Conservation (phyloP, 2,797 vertebrate species). For the Brachyalestes nurse region DNA sequence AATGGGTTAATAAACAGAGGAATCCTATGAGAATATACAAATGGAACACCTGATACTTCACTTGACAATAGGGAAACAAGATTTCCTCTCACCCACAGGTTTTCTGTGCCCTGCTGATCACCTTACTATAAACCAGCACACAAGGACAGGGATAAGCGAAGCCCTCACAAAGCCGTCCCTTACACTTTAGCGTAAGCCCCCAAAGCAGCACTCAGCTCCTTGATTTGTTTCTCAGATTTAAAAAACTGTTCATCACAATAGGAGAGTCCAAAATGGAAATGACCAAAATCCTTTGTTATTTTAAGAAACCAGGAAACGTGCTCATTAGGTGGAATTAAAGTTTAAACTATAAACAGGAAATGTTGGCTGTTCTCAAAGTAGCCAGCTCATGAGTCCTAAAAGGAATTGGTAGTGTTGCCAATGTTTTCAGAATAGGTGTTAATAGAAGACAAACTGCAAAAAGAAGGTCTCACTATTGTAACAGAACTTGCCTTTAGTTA, state of each 20-base stretch:
- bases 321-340: slow-evolving; percentile 24
- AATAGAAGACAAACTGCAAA: too few species aligned
- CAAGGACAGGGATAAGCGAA: neutral
- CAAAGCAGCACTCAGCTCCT: neutral
- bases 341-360: slow-evolving; percentile 41
- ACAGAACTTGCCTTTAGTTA: too few species aligned
- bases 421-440: too few species aligned
- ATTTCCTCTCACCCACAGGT: slow-evolving; percentile 6
- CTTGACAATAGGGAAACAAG: neutral
- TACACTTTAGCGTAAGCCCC: neutral
- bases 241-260: slow-evolving; percentile 22
- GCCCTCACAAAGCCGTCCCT: neutral
- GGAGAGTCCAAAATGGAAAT: neutral
- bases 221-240: neutral
- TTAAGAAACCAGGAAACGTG: slow-evolving; percentile 23
- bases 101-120: neutral
- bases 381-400: neutral
- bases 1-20: neutral
- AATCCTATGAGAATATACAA: neutral
- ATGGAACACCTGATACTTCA: slow-evolving; percentile 15
- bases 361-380: neutral
- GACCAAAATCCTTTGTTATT: slow-evolving; percentile 22
- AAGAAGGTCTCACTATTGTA: too few species aligned
- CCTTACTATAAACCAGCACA: neutral
- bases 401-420: too few species aligned